Percentiles rank a stretch among this genome's conserved stretches.
phyloP scores from a whole-genome alignment of 1,140 invertebrate genomes.

The Trichoplusia ni region DNA sequence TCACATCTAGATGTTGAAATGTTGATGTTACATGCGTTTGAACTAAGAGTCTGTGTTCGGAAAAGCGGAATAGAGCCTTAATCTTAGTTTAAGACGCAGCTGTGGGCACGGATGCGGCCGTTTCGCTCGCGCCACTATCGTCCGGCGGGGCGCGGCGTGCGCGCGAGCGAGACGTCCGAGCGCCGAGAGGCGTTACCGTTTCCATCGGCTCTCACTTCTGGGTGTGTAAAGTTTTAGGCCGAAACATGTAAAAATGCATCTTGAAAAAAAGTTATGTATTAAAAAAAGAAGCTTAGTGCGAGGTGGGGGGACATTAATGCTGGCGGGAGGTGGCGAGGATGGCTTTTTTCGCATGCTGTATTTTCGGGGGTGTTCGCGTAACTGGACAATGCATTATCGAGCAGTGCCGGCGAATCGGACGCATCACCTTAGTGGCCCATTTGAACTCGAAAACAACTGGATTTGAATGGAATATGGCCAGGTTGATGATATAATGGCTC shows the following conservation, averaged over 20 bases:
- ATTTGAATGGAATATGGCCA: conserved; percentile 21
- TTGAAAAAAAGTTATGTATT: conserved; percentile 82
- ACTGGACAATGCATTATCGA: conserved; percentile 79
- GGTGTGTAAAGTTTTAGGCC: conserved; percentile 81
- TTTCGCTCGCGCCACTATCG: conserved; percentile 76
- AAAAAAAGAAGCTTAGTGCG: conserved; percentile 80
- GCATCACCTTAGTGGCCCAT: conserved; percentile 72
- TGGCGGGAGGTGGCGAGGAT: conserved; percentile 67
- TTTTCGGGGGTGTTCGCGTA: conserved; percentile 74
- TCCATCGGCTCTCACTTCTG: conserved; percentile 63
- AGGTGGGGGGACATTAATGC: conserved; percentile 76
- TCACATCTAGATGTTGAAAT: conserved; percentile 10
- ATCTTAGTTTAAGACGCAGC: conserved; percentile 76
- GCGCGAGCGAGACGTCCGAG: conserved; percentile 70
- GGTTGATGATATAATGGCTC: conserved; percentile 8
- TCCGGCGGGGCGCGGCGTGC: conserved; percentile 46
- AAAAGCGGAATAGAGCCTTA: conserved; percentile 74
- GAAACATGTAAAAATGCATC: conserved; percentile 82
- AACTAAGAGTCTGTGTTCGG: conserved; percentile 65
- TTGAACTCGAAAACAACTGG: conserved; percentile 39
- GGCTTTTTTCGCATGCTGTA: conserved; percentile 77
- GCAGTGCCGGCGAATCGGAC: conserved; percentile 57
- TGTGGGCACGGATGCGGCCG: conserved; percentile 50
- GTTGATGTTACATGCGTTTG: conserved; percentile 57
- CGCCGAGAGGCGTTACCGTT: conserved; percentile 69